Evolutionary conservation across 2,113 vertebrate genomes (phyloP), one percentile per base, ranked within the genome.

Genomic region (Neogobius melanostomus): DNA sequence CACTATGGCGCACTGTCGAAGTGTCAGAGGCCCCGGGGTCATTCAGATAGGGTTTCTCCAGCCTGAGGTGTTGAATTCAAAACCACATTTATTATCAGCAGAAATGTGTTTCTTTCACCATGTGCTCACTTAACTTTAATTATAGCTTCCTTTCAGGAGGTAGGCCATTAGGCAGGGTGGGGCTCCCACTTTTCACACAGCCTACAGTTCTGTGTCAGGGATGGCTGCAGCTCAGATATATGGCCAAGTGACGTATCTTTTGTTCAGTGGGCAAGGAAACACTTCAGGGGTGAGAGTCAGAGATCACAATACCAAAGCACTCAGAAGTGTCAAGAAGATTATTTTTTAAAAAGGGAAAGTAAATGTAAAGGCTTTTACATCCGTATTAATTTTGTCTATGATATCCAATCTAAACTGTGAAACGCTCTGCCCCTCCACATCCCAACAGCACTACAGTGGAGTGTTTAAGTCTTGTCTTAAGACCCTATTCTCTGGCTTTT

Each of bases 91-190:
- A 90, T 90, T 88, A 91, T 84, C 68, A 80, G 56, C 70, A 79
- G 82, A 87, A 87, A 86, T 73, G 85, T 89, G 87, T 91, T 90
- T 91, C 89, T 92, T 89, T 90, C 85, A 79, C 88, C 89, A 85
- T 93, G 90, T 92, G 92, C 90, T 91, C 91, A 90, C 87, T 92
- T 92, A 87, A 89, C 87, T 82, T 92, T 92, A 92, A 92, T 92
- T 91, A 92, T 87, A 86, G 90, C 83, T 85, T 89, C 81, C 83
- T 81, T 77, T 83, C 76, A 85, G 80, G 43, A 69, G 75, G 69
- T 12, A 81, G 76, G 80, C 88, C 84, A 91, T 91, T 89, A 88
- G 81, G 81, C 63, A 48, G 75, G 80, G 85, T 75, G 83, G 80
- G 61, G 77, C 81, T 77, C 81, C 69, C 81, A 74, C 60, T 64